Percentiles rank a stretch among this genome's conserved stretches.
Evolutionary conservation across 2,797 vertebrate genomes (phyloP).

Genomic region (Falco naumanni): DNA sequence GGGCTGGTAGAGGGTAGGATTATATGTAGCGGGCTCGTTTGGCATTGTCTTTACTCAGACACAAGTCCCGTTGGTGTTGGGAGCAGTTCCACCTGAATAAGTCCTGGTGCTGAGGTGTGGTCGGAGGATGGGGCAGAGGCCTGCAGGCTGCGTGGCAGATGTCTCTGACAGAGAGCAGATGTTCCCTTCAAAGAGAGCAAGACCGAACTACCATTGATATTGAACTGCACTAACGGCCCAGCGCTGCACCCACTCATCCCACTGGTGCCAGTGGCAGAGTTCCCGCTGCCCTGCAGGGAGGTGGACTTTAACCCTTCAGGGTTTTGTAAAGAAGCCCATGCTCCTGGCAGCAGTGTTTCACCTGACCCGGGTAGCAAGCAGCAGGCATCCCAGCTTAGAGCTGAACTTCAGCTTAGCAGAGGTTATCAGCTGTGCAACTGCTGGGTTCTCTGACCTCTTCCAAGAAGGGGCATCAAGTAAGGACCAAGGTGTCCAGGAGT

Average conservation of each 20-base stretch:
- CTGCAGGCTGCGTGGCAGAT: background rate
- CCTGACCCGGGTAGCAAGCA: background rate
- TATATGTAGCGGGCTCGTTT: background rate
- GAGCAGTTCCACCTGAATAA: background rate
- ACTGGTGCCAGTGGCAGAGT: background rate
- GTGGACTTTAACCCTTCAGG: background rate
- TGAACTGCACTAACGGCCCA: background rate
- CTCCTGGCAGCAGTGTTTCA: background rate
- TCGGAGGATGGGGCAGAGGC: background rate
- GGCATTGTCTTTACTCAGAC: rapidly evolving
- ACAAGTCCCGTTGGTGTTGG: background rate
- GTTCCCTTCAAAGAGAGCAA: background rate
- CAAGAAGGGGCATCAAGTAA: background rate
- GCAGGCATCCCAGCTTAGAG: background rate
- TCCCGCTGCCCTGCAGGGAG: background rate
- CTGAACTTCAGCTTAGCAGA: background rate
- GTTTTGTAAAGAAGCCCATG: background rate
- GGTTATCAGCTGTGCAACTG: background rate
- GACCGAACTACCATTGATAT: rapidly evolving
- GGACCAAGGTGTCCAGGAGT: background rate
- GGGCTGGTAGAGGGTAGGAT: background rate
- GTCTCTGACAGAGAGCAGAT: background rate
- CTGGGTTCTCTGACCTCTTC: background rate
- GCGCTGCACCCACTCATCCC: background rate
- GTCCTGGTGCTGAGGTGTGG: background rate